Conservation (phyloP, 2,797 vertebrate species). For the Semaprochilodus insignis region DNA sequence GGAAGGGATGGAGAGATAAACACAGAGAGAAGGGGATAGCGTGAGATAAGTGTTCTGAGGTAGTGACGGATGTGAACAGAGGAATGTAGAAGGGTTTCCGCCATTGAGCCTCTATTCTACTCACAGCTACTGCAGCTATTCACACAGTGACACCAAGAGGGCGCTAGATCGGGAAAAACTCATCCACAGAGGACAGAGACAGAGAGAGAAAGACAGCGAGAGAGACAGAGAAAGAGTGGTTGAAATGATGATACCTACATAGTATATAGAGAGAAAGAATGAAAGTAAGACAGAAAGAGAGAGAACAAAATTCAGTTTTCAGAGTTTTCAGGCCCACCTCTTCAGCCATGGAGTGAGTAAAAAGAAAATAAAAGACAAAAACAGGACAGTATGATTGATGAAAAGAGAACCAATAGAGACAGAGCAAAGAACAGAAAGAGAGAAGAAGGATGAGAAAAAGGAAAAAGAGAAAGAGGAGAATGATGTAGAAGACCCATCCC, state of each 20-base stretch:
- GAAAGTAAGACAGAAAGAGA: neutral
- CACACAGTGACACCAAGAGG: slow-evolving; percentile 24
- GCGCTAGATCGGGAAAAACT: slow-evolving; percentile 8
- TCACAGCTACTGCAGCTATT: slow-evolving; percentile 40
- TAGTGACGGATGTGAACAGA: neutral
- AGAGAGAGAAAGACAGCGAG: neutral
- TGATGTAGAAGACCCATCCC: slow-evolving; percentile 24
- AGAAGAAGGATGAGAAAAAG: slow-evolving; percentile 26
- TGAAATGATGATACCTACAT: neutral
- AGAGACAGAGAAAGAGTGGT: slow-evolving; percentile 12
- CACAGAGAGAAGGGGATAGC: neutral
- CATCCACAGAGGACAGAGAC: slow-evolving; percentile 21
- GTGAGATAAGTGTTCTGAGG: neutral
- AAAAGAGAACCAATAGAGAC: neutral
- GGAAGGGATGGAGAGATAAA: neutral
- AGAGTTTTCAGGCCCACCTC: slow-evolving; percentile 43
- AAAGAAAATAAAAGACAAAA: neutral
- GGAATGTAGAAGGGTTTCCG: slow-evolving; percentile 10
- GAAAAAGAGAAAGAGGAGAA: slow-evolving; percentile 35
- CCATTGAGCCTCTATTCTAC: slow-evolving; percentile 29
- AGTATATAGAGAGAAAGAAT: slow-evolving; percentile 6
- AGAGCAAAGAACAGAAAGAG: slow-evolving; percentile 24
- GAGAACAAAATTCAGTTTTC: neutral
- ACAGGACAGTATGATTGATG: neutral
- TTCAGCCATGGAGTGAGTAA: slow-evolving; percentile 39